Evolutionary conservation across 2,113 vertebrate genomes (phyloP).

Genomic region (Halcyon senegalensis): DNA sequence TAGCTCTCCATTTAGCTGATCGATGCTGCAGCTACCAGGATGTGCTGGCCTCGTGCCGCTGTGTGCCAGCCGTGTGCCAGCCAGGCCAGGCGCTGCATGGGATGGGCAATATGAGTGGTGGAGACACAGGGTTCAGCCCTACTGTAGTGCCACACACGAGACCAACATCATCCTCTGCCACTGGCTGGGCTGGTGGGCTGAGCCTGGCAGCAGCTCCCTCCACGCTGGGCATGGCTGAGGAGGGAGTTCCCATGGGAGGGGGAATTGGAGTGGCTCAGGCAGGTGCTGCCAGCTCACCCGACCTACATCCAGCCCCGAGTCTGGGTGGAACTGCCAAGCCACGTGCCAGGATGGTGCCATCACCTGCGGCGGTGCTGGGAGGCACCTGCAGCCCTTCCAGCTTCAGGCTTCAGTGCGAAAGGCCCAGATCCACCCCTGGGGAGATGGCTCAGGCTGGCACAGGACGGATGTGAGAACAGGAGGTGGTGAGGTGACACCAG

Average conservation of each 20-base stretch:
- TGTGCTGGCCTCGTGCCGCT: background rate
- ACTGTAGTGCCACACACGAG: background rate
- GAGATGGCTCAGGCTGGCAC: background rate
- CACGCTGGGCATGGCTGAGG: background rate
- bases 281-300: background rate
- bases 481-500: background rate
- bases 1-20: background rate
- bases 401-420: background rate
- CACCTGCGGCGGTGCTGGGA: background rate
- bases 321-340: background rate
- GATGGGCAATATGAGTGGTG: background rate
- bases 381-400: background rate
- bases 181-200: background rate
- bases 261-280: fast-evolving
- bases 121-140: background rate
- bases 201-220: background rate
- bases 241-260: fast-evolving
- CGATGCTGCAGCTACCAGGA: background rate
- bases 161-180: background rate
- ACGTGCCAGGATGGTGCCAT: background rate
- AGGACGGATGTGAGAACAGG: background rate
- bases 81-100: background rate
- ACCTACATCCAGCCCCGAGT: fast-evolving
- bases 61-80: background rate
- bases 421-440: background rate